Conservation (phyloP, 2,888 invertebrate genomes). For the Netelia fuscicornis region DNA sequence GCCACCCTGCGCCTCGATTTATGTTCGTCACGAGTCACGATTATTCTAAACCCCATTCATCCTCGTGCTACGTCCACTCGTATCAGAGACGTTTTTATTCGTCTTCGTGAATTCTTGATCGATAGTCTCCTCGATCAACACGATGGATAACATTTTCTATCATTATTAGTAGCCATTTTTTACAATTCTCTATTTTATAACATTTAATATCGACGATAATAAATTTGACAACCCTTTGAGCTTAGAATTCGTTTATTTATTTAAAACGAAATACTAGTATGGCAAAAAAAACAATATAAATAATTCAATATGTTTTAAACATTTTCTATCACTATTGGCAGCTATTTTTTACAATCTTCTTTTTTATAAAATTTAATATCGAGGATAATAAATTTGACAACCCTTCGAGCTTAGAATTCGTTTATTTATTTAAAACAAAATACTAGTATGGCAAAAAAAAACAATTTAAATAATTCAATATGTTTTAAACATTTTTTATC, state of each 20-base stretch:
- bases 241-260: too few relatives aligned
- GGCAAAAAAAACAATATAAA: too few relatives aligned
- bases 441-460: too few relatives aligned
- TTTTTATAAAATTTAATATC: background rate
- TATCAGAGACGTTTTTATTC: constrained; percentile 23
- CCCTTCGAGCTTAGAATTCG: too few relatives aligned
- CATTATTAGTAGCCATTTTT: background rate
- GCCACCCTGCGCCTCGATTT: constrained; percentile 67
- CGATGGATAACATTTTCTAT: background rate
- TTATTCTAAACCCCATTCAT: constrained; percentile 49
- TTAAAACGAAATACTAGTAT: too few relatives aligned
- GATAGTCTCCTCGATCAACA: background rate
- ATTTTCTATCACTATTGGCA: background rate
- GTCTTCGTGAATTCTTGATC: constrained; percentile 11
- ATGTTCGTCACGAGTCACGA: constrained; percentile 61
- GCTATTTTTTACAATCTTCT: background rate
- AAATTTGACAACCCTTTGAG: background rate
- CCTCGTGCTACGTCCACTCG: constrained; percentile 22
- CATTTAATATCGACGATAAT: background rate
- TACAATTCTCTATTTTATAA: background rate
- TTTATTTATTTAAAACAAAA: too few relatives aligned
- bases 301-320: background rate
- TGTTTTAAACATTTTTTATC: background rate
- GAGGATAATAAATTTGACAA: background rate
- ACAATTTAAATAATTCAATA: too few relatives aligned